Percentiles rank a stretch among this genome's conserved stretches.
Evolutionary conservation across 2,113 vertebrate genomes (phyloP).

Genomic region (Haplochromis burtoni): DNA sequence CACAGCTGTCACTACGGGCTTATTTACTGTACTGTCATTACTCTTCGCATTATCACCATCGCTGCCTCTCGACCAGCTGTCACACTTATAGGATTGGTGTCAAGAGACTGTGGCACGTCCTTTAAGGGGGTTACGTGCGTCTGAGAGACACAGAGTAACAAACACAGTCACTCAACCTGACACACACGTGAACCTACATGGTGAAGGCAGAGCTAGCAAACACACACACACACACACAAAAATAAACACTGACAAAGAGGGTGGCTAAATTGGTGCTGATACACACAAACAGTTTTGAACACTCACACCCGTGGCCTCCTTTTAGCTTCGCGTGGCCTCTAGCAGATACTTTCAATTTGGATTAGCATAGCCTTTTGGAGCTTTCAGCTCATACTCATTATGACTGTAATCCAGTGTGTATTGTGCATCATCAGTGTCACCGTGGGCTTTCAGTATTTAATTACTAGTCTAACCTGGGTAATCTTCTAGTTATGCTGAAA

Average conservation of each 20-base stretch:
- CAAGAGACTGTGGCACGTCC: slow-evolving; percentile 31
- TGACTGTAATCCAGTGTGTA: slow-evolving; percentile 11
- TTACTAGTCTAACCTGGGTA: not conserved
- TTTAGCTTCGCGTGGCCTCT: not conserved
- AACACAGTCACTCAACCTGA: not conserved
- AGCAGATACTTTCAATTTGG: slow-evolving; percentile 22
- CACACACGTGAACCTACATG: not conserved
- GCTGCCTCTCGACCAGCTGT: slow-evolving; percentile 29
- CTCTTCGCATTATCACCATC: not conserved
- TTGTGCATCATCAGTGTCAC: not conserved
- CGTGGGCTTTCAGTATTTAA: not conserved
- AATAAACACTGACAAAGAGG: not conserved
- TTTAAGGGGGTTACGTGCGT: slow-evolving; percentile 1
- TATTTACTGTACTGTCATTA: slow-evolving; percentile 40
- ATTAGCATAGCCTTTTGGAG: slow-evolving; percentile 7
- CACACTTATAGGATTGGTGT: slow-evolving; percentile 44
- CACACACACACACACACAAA: not conserved
- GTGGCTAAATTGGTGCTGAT: not conserved
- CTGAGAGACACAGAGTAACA: not conserved
- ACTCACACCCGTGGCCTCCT: not conserved
- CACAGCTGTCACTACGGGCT: slow-evolving; percentile 31
- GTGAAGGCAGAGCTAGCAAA: not conserved
- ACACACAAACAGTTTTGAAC: not conserved
- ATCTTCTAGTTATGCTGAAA: not conserved
- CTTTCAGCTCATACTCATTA: slow-evolving; percentile 23